Evolutionary conservation across 2,113 vertebrate genomes (phyloP).

Genomic region (Puffinus mauretanicus): DNA sequence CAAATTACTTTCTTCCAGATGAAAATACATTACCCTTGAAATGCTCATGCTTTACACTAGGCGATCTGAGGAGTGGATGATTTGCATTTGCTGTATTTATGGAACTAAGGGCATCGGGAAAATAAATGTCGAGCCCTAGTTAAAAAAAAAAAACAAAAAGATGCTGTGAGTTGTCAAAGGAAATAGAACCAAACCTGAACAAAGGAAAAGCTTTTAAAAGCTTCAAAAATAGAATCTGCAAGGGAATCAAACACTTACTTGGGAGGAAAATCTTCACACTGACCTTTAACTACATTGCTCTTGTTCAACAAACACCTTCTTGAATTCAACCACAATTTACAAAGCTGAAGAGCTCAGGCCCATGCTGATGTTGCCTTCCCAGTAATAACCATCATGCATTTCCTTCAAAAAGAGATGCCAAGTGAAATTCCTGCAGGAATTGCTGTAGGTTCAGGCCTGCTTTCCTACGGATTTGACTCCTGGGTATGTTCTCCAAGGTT

Average conservation of each 20-base stretch:
- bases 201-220: neutral
- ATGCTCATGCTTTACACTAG: neutral
- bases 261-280: neutral
- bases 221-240: neutral
- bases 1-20: neutral
- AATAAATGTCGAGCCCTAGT: neutral
- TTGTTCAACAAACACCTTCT: neutral
- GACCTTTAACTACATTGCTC: neutral
- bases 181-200: neutral
- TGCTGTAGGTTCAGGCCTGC: neutral
- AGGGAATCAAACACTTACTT: neutral
- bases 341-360: neutral
- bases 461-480: neutral
- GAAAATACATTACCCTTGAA: neutral
- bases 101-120: neutral
- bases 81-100: neutral
- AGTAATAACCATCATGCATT: rapidly evolving
- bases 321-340: neutral
- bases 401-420: neutral
- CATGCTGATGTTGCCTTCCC: neutral
- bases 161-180: neutral
- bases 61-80: neutral
- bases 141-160: neutral
- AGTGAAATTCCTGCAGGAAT: neutral
- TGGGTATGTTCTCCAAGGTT: neutral